These are phyloP conservation scores for Phaedon cochleariae DNA, from an alignment of 2,888 invertebrate genomes.

Conservation along the genomic window DNA sequence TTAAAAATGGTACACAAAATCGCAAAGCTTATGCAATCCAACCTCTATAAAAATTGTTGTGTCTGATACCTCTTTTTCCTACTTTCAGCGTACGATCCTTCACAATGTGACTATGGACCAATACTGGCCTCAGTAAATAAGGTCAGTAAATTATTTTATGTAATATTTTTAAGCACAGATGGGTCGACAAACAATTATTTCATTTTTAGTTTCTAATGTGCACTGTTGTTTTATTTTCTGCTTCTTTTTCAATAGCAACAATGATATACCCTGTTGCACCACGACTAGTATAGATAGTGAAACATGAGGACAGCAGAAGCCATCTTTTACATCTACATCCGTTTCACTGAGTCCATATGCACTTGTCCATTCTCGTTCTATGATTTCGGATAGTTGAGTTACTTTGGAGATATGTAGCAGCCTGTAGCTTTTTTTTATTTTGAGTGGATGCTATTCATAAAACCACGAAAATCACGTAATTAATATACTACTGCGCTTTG, in stretches of 20 bases:
- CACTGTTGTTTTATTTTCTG: neutral
- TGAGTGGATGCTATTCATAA: no score
- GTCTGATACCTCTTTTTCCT: conserved; percentile 55
- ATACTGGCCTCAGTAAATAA: conserved; percentile 64
- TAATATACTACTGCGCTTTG: no score
- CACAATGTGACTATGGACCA: conserved; percentile 64
- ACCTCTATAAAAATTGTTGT: conserved; percentile 19
- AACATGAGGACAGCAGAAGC: neutral
- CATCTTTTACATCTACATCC: no score
- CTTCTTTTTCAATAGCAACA: neutral
- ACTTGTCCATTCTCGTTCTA: no score
- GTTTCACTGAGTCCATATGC: no score
- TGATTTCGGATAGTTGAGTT: no score
- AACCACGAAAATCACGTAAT: no score
- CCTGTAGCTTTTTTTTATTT: no score
- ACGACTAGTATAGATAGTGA: no score
- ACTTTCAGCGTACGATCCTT: conserved; percentile 64
- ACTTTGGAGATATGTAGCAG: no score
- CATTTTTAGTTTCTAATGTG: neutral
- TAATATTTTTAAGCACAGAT: conserved; percentile 54
- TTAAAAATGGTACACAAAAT: conserved; percentile 40
- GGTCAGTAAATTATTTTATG: conserved; percentile 59
- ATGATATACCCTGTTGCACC: no score
- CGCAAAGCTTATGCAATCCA: conserved; percentile 34
- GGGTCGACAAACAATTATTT: conserved; percentile 37